Evolutionary conservation across 2,797 vertebrate species (phyloP), one percentile per base, ranked within the genome.

Genomic region (Tokudaia tokunoshimensis): DNA sequence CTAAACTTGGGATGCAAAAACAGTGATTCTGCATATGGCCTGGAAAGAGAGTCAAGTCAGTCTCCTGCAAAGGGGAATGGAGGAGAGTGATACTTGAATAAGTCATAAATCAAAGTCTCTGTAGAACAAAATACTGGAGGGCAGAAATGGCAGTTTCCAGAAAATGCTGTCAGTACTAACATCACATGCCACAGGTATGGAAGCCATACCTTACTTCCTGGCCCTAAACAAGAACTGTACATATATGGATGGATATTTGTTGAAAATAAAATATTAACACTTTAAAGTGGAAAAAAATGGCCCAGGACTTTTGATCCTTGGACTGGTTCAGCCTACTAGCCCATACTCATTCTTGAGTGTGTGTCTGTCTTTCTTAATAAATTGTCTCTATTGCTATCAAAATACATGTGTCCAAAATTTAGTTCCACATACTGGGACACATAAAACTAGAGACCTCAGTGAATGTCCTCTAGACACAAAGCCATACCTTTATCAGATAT

Each of bases 151-250:
- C 97, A 89, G 94, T 97, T 96, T 97, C 95, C 96, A 97, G 97
- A 98, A 94, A 96, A 98, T 98, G 98, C 96, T 99, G 99, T 99
- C 99, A 99, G 99, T 99, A 99, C 99, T 99, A 98, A 98, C 98
- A 98, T 98, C 98, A 99, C 98, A 98, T 99, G 99, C 99, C 99
- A 99, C 99, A 98, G 98, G 99, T 98, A 98, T 98, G 98, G 99
- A 99, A 99, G 98, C 99, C 99, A 99, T 99, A 99, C 99, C 99
- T 99, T 99, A 99, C 99, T 99, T 99, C 99, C 99, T 98, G 98
- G 98, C 98, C 98, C 99, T 99, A 98, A 98, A 99, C 99, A 99
- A 99, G 99, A 99, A 99, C 99, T 98, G 98, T 98, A 98, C 99
- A 99, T 99, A 99, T 99, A 99, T 99, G 99, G 99, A 99, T 99